Conservation (phyloP, 1,140 invertebrate genomes). For the Trissolcus basalis region DNA sequence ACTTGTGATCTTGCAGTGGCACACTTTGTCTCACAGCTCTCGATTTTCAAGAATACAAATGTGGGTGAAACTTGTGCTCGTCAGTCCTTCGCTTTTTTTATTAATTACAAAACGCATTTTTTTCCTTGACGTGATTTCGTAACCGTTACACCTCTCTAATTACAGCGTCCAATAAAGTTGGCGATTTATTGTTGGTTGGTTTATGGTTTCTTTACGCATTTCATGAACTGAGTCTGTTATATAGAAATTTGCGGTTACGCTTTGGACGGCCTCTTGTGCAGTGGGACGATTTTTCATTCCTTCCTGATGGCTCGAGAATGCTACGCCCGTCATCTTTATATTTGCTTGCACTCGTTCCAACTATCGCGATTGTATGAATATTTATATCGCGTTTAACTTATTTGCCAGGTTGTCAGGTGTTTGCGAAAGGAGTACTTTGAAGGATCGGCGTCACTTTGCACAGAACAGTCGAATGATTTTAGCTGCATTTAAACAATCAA, state of each 20-base stretch:
- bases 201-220: no score
- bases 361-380: background rate
- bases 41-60: background rate
- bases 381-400: conserved; percentile 1
- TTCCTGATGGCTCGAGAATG: background rate
- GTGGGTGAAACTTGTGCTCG: background rate
- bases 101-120: background rate
- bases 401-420: background rate
- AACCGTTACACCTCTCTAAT: no score
- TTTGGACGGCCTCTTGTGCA: background rate
- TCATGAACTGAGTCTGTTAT: no score
- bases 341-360: background rate
- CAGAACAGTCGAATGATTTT: no score
- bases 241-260: background rate
- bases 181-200: no score
- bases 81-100: background rate
- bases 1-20: conserved; percentile 16
- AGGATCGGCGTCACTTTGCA: background rate
- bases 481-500: no score
- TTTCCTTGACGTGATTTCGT: no score
- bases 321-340: background rate
- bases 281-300: background rate
- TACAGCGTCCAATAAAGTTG: no score
- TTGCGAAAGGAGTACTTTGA: background rate
- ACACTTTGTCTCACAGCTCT: conserved; percentile 15